Conservation (phyloP, 2,113 vertebrate species). For the Pelecanoides urinatrix region DNA sequence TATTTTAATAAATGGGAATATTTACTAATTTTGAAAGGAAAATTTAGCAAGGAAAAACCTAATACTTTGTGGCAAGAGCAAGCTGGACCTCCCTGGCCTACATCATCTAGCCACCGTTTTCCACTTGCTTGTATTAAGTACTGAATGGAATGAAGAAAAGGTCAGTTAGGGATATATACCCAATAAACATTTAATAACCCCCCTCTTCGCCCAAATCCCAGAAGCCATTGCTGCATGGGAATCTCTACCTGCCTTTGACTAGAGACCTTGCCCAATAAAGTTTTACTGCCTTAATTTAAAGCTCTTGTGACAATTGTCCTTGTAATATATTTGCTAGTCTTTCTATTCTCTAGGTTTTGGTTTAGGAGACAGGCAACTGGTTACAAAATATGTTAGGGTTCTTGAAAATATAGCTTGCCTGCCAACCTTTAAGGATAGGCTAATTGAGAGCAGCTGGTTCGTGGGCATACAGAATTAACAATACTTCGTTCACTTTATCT, state of each 20-base stretch:
- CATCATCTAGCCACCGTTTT: not conserved
- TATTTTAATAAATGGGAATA: not conserved
- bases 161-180: not conserved
- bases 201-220: not conserved
- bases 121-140: not conserved
- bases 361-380: not conserved
- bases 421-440: not conserved
- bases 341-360: not conserved
- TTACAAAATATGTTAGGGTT: not conserved
- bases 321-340: not conserved
- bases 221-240: not conserved
- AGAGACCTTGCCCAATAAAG: not conserved
- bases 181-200: not conserved
- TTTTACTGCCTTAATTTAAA: not conserved
- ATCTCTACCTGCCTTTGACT: not conserved
- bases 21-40: not conserved
- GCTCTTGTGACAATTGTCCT: not conserved
- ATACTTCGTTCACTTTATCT: not conserved
- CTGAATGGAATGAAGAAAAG: not conserved
- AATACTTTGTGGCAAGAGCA: not conserved
- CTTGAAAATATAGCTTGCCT: not conserved
- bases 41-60: not conserved
- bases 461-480: not conserved
- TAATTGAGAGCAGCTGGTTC: slow-evolving; percentile 21
- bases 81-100: not conserved